Evolutionary conservation across 2,888 invertebrate species (phyloP), one percentile per base, ranked within the genome.

Genomic region (Cylloceria caligata): DNA sequence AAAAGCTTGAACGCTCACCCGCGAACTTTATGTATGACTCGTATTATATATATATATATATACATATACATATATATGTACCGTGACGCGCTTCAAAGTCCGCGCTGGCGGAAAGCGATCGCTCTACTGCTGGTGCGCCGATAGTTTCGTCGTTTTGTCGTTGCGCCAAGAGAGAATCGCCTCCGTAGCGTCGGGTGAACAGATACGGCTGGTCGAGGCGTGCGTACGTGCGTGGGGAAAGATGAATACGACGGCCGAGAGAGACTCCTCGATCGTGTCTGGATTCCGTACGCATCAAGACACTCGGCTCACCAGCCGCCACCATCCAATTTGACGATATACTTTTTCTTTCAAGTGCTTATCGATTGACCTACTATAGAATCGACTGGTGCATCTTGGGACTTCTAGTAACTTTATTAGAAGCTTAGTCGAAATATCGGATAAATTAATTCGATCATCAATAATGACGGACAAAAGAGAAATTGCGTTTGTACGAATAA

Each of bases 91-190:
- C 80, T 81, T 76, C 75, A 81, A 75, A 81, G 80, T 76, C 80
- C 87, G 86, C 82, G 73, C 84, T 77, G 81, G 65, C 80, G 83
- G 87, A 86, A 88, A 87, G 89, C 90, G 82, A 83, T 86, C 86
- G 86, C 83, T 85, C 85, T 87, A 90, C 89, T 90, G 89, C 79
- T 84, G 80, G 67, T 81, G 77, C 21, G 85, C 83, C 81, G 81
- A 85, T 83, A 81, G 84, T 64, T 76, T 71, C 49, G 72, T 76
- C 82, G 84, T 83, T 83, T 85, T 80, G 84, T 77, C 82, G 77
- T 84, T 77, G 60, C 57, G 45, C 45, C 45, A 60, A 60, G 60
- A 72, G 71, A 49, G 79, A 79, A 79, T 73, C 73, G 79, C 49
- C 45, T 65, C 72, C 68, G 77, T 42, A 64, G 65, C 72, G 64